A percentile compares a stretch with the other conserved stretches of the same genome.
These are phyloP conservation scores for Drosophila watanabei DNA, from an alignment of 1,140 invertebrate genomes.

Conservation along the genomic window DNA sequence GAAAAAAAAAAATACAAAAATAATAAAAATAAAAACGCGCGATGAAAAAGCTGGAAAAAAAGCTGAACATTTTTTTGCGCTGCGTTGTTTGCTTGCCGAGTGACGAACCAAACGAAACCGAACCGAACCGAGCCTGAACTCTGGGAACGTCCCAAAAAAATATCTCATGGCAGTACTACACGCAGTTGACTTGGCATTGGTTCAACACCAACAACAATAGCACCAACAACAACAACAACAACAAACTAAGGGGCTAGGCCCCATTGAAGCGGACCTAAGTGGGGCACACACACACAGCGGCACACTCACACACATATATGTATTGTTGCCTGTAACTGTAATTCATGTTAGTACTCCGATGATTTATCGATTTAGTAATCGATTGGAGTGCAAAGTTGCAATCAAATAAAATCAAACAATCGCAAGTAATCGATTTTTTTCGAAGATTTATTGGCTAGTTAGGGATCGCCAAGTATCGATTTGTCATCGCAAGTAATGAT, in stretches of 20 bases:
- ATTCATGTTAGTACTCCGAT: constrained; percentile 40
- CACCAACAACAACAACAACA: constrained; percentile 14
- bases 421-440: constrained; percentile 14
- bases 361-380: constrained; percentile 48
- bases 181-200: constrained; percentile 75
- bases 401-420: constrained; percentile 40
- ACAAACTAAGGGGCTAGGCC: constrained; percentile 52
- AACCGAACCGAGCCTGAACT: constrained; percentile 36
- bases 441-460: constrained; percentile 9
- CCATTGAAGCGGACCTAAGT: constrained; percentile 58
- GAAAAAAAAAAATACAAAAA: background rate
- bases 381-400: constrained; percentile 37
- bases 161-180: constrained; percentile 47
- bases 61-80: constrained; percentile 43
- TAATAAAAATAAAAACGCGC: constrained; percentile 27
- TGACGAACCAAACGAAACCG: constrained; percentile 61
- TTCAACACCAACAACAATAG: constrained; percentile 57
- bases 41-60: constrained; percentile 33
- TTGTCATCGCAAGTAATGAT: constrained; percentile 1
- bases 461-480: constrained; percentile 4
- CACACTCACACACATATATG: constrained; percentile 3
- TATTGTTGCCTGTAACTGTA: constrained; percentile 31
- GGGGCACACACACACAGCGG: constrained; percentile 49
- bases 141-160: constrained; percentile 73
- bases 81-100: constrained; percentile 66